Percentiles rank a stretch among this genome's conserved stretches.
These are phyloP conservation scores for Alosa sapidissima DNA, from an alignment of 2,797 vertebrate species.

Conservation along the genomic window DNA sequence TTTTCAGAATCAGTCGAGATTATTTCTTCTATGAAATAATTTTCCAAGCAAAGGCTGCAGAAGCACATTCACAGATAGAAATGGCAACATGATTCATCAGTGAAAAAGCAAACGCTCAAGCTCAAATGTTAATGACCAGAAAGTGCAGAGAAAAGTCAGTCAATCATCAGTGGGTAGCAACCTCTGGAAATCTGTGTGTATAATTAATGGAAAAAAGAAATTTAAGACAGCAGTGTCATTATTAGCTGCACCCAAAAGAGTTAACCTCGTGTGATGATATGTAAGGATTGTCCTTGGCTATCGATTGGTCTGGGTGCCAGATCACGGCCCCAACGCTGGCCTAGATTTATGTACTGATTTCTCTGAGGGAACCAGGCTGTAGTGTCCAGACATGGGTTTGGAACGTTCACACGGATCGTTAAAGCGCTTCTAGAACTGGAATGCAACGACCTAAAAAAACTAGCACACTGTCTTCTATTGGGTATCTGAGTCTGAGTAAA, in stretches of 20 bases:
- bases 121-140: not conserved
- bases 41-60: not conserved
- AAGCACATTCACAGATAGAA: not conserved
- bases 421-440: constrained; percentile 14
- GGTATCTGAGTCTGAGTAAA: not conserved
- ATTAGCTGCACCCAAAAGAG: constrained; percentile 42
- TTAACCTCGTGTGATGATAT: constrained; percentile 50
- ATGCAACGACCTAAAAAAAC: not conserved
- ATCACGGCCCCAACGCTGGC: constrained; percentile 41
- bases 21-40: not conserved
- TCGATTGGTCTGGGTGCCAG: constrained; percentile 45
- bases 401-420: constrained; percentile 10
- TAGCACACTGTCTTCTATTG: not conserved
- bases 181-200: not conserved
- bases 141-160: not conserved
- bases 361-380: constrained; percentile 24
- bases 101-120: not conserved
- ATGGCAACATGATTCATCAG: not conserved
- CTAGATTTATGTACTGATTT: constrained; percentile 49
- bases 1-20: not conserved
- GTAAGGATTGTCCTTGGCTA: constrained; percentile 46
- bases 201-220: constrained; percentile 32
- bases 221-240: constrained; percentile 34
- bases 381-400: constrained; percentile 22
- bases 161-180: not conserved